phyloP scores from a whole-genome alignment of 2,113 vertebrate species.

The Lamprotornis superbus region DNA sequence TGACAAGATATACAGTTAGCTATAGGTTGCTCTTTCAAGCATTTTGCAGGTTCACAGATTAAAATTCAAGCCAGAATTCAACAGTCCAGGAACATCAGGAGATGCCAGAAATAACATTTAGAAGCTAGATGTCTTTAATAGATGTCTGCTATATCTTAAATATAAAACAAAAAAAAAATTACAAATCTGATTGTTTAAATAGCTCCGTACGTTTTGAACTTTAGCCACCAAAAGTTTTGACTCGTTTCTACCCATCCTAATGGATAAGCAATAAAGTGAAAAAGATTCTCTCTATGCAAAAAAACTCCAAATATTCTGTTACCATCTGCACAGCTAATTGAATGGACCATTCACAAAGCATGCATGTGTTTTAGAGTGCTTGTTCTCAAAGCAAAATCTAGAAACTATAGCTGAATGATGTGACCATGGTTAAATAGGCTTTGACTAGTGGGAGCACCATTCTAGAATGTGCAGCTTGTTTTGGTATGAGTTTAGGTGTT shows the following conservation, averaged over 20 bases:
- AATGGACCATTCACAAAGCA: not conserved
- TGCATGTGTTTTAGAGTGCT: not conserved
- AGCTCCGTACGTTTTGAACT: rapidly evolving
- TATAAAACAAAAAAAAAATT: not conserved
- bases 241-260: not conserved
- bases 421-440: not conserved
- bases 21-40: not conserved
- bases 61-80: not conserved
- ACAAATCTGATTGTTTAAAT: not conserved
- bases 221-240: not conserved
- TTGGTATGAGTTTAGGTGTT: not conserved
- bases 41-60: not conserved
- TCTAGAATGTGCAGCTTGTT: not conserved
- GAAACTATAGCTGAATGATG: not conserved
- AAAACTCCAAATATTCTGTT: not conserved
- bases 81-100: not conserved
- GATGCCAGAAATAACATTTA: not conserved
- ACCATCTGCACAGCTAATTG: not conserved
- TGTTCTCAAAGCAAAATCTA: not conserved
- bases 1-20: not conserved
- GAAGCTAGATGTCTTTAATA: not conserved
- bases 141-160: not conserved
- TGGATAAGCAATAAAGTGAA: not conserved
- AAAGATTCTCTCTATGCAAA: not conserved
- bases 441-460: not conserved